phyloP scores from a whole-genome alignment of 2,888 invertebrate species.

The Nezara viridula region DNA sequence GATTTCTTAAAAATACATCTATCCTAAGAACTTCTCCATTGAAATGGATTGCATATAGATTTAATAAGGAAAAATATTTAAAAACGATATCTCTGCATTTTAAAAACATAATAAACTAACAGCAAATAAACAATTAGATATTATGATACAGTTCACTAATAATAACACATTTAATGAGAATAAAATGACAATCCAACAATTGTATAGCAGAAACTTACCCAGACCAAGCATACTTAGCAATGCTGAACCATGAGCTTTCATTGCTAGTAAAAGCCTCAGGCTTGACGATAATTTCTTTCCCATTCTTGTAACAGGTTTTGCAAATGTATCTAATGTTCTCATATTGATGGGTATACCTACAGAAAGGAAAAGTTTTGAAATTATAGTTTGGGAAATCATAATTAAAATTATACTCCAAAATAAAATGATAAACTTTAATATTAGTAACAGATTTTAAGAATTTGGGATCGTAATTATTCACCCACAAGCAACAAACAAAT shows the following conservation, averaged over 20 bases:
- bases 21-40: too few relatives aligned
- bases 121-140: too few relatives aligned
- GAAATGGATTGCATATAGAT: not conserved
- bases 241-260: constrained; percentile 76
- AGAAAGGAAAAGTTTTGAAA: constrained; percentile 57
- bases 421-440: too few relatives aligned
- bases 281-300: constrained; percentile 74
- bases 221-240: constrained; percentile 82
- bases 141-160: too few relatives aligned
- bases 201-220: constrained; percentile 72
- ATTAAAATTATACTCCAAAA: not conserved
- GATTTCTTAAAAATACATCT: too few relatives aligned
- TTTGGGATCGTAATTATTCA: not conserved
- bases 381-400: not conserved
- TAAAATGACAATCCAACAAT: too few relatives aligned
- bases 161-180: too few relatives aligned
- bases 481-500: not conserved
- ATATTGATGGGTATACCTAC: constrained; percentile 81
- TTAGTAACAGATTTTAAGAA: not conserved
- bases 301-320: constrained; percentile 76
- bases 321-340: constrained; percentile 79
- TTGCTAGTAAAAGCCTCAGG: constrained; percentile 71
- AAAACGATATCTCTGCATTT: too few relatives aligned
- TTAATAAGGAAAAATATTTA: not conserved
- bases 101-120: too few relatives aligned